phyloP scores from a whole-genome alignment of 2,113 vertebrate genomes.

The Zingel zingel region DNA sequence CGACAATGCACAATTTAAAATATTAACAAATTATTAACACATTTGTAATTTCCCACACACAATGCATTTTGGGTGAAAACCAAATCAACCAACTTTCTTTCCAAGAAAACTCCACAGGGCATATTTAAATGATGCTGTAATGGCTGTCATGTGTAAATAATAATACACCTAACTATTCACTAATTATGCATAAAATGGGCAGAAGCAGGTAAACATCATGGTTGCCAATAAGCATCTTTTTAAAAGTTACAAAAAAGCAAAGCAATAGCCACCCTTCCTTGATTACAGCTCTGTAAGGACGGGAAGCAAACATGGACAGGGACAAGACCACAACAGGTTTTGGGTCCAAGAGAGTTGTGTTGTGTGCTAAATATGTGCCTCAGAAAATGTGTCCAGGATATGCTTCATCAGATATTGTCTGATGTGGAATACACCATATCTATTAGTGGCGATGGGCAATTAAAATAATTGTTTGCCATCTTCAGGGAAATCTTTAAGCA shows the following conservation, averaged over 20 bases:
- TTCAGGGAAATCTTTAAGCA: background rate
- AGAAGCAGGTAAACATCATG: background rate
- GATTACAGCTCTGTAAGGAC: background rate
- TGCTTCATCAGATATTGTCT: background rate
- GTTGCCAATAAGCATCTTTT: background rate
- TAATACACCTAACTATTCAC: background rate
- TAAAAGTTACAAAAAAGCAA: background rate
- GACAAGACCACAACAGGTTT: slow-evolving; percentile 15
- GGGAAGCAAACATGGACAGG: background rate
- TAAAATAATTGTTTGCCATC: slow-evolving; percentile 11
- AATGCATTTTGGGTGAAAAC: background rate
- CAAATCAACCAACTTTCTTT: background rate
- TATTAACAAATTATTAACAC: background rate
- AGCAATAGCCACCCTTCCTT: background rate
- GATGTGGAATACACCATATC: slow-evolving; percentile 5
- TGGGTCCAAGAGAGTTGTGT: slow-evolving; percentile 2
- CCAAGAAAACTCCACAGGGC: background rate
- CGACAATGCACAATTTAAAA: background rate
- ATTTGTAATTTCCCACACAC: background rate
- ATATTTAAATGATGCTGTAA: background rate
- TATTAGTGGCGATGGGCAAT: background rate
- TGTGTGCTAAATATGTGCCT: background rate
- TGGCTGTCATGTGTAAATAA: background rate
- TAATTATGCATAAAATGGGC: background rate
- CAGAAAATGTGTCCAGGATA: slow-evolving; percentile 10